Conservation (phyloP, 2,113 vertebrate species). For the Calyptomena viridis region DNA sequence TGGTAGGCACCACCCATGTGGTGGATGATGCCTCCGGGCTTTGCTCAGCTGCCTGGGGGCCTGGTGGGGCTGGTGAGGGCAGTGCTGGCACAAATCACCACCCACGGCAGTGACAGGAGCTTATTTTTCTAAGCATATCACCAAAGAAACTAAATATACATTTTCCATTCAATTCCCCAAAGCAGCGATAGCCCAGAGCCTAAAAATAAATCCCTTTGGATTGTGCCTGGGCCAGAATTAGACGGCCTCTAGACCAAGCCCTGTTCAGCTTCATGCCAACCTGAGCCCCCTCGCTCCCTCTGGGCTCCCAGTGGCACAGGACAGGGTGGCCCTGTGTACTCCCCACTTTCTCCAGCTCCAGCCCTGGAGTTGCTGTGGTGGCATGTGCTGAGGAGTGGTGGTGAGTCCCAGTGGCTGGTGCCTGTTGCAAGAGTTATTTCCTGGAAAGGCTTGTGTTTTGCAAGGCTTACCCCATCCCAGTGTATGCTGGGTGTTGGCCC, state of each 20-base stretch:
- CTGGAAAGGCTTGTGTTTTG: neutral
- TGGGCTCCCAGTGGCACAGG: neutral
- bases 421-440: neutral
- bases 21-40: neutral
- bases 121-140: constrained; percentile 54
- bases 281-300: neutral
- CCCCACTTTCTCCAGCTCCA: neutral
- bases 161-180: constrained; percentile 60
- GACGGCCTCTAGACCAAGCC: neutral
- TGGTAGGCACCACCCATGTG: neutral
- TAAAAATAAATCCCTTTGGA: constrained; percentile 60
- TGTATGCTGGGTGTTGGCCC: neutral
- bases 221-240: constrained; percentile 44
- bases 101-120: neutral
- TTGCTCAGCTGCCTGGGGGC: neutral
- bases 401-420: fast-evolving
- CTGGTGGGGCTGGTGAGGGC: neutral
- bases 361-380: neutral
- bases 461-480: neutral
- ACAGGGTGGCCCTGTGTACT: neutral
- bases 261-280: neutral
- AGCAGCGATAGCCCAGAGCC: constrained; percentile 27
- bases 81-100: constrained; percentile 36
- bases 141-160: constrained; percentile 58
- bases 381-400: neutral